Evolutionary conservation across 2,113 vertebrate species (phyloP), one percentile per base, ranked within the genome.

Genomic region (Bombycilla garrulus): DNA sequence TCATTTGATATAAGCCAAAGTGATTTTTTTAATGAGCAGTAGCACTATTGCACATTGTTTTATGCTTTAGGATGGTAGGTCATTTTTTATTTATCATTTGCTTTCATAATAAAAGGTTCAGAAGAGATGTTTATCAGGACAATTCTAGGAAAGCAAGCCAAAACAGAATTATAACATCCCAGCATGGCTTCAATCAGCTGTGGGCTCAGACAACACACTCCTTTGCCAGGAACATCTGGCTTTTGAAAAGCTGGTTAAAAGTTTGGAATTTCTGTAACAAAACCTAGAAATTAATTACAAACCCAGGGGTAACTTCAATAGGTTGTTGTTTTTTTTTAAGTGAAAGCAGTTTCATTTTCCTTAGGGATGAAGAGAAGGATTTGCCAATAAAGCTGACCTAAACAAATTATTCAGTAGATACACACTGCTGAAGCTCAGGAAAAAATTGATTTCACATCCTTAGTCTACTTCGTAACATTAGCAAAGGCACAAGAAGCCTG

Each of bases 171-270:
- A 71, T 70, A 81, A 71, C 71, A 92, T 67, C 72, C 58, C 82
- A 91, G 78, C 81, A 88, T 70, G 79, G 62, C 50, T 92, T 86
- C 17, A 1, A 67, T 96, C 82, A 79, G 82, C 76, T 92, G 36
- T 79, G 69, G 86, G 57, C 72, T 90, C 64, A 78, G 69, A 86
- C 40, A 93, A 81, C 47, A 26, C 1, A 0, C 15, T 61, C 33
- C 65, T 82, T 92, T 95, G 88, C 95, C 95, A 96, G 65, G 88
- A 94, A 96, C 88, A 93, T 74, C 95, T 96, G 93, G 88, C 61
- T 93, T 96, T 92, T 84, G 36, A 92, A 92, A 90, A 79, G 70
- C 73, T 76, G 57, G 45, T 92, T 76, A 91, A 88, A 96, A 92
- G 53, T 94, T 81, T 88, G 69, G 36, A 44, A 91, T 53, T 79